Conservation (phyloP, 2,888 invertebrate species). For the Noctua janthina region DNA sequence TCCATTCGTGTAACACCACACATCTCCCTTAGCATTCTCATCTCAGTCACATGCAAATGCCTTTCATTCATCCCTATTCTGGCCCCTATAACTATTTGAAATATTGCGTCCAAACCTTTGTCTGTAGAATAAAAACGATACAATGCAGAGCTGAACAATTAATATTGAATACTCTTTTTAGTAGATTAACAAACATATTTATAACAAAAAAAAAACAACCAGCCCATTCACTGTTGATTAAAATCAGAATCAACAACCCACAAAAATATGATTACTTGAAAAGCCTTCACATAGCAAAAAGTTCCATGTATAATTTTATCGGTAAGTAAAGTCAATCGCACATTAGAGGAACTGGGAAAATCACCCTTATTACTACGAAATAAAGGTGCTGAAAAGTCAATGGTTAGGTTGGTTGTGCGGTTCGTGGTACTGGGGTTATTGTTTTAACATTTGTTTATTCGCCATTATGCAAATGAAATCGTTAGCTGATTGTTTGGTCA, state of each 20-base stretch:
- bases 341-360: background rate
- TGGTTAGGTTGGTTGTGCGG: background rate
- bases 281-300: conserved; percentile 15
- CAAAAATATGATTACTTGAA: conserved; percentile 24
- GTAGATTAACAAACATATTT: background rate
- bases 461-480: conserved; percentile 56
- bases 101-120: background rate
- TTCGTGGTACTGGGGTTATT: conserved; percentile 14
- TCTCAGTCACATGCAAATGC: no score
- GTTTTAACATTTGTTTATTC: conserved; percentile 50
- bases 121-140: background rate
- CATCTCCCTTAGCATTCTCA: background rate
- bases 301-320: conserved; percentile 10
- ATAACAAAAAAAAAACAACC: background rate
- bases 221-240: conserved; percentile 17
- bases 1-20: no score
- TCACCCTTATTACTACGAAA: background rate
- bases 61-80: background rate
- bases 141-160: no score
- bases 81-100: background rate
- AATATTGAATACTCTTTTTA: background rate
- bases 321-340: background rate
- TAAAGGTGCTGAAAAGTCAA: background rate
- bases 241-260: conserved; percentile 25
- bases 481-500: conserved; percentile 52